Evolutionary conservation across 2,113 vertebrate species (phyloP), one percentile per base, ranked within the genome.

Genomic region (Sciurus niger): DNA sequence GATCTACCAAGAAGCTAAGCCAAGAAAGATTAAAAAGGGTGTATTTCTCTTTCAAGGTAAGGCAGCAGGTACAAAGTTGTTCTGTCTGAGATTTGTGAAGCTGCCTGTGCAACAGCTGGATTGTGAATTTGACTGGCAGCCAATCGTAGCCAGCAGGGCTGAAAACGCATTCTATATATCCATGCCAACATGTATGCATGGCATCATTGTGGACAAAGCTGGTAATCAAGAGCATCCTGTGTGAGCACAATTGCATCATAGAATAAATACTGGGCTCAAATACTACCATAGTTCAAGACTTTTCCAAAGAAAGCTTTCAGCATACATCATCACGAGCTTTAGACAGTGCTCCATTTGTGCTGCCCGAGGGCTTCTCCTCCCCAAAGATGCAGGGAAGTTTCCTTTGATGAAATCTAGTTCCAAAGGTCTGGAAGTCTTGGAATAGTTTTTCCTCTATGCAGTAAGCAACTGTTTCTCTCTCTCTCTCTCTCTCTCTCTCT

Each of bases 61-160:
- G 37, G 92, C 24, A 83, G 48, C 40, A 6, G 18, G 87, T 25
- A 97, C 91, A 97, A 92, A 95, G 94, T 91, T 65, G 18, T 83
- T 97, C 96, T 96, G 98, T 97, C 65, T 97, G 85, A 79, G 80
- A 48, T 86, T 89, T 97, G 83, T 93, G 73, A 95, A 97, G 94
- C 46, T 78, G 83, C 73, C 86, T 94, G 96, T 95, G 68, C 85
- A 68, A 20, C 16, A 53, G 60, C 8, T 84, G 90, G 94, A 63
- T 63, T 95, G 88, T 60, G 82, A 90, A n/a, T 91, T 90, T 97
- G 94, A 96, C 85, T 74, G 73, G 94, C 73, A 74, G 97, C 93
- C 94, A 95, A 32, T 7, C 43, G 46, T 34, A 92, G 63, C 17
- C 65, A 90, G 72, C 65, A 28, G 28, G 43, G 89, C 60, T 87